phyloP scores from a whole-genome alignment of 2,888 invertebrate species.

The Drosophila kuntzei region DNA sequence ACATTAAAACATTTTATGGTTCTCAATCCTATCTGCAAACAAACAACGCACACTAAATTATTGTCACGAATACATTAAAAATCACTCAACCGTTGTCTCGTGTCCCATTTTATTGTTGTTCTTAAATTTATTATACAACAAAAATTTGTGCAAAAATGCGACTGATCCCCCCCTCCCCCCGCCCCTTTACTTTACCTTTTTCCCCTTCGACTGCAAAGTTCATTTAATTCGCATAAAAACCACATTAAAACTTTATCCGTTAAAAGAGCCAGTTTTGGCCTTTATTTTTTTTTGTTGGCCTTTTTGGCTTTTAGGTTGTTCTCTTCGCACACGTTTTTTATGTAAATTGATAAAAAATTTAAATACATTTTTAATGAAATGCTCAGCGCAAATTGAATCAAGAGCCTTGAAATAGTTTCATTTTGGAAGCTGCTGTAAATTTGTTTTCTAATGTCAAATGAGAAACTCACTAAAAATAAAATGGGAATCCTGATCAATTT shows the following conservation, averaged over 20 bases:
- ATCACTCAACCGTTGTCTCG: conserved; percentile 77
- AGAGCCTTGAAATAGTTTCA: conserved; percentile 51
- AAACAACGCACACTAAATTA: conserved; percentile 44
- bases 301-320: conserved; percentile 13
- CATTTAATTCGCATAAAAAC: conserved; percentile 72
- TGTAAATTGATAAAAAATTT: conserved; percentile 64
- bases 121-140: conserved; percentile 24
- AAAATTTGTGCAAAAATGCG: conserved; percentile 44
- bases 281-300: conserved; percentile 38
- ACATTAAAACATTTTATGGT: conserved; percentile 70
- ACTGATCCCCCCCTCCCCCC: not conserved
- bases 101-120: conserved; percentile 65
- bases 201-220: conserved; percentile 28
- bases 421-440: conserved; percentile 14
- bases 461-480: not conserved
- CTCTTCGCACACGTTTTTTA: conserved; percentile 48
- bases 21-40: conserved; percentile 41
- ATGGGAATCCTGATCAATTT: not conserved
- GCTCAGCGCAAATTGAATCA: conserved; percentile 28
- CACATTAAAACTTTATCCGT: conserved; percentile 44
- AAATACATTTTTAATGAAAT: conserved; percentile 54
- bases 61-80: conserved; percentile 81
- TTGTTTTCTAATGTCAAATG: conserved; percentile 9
- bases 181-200: not conserved
- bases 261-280: conserved; percentile 42